A percentile compares a stretch with the other conserved stretches of the same genome.
phyloP scores from a whole-genome alignment of 2,113 vertebrate species.

The Nothocercus julius region DNA sequence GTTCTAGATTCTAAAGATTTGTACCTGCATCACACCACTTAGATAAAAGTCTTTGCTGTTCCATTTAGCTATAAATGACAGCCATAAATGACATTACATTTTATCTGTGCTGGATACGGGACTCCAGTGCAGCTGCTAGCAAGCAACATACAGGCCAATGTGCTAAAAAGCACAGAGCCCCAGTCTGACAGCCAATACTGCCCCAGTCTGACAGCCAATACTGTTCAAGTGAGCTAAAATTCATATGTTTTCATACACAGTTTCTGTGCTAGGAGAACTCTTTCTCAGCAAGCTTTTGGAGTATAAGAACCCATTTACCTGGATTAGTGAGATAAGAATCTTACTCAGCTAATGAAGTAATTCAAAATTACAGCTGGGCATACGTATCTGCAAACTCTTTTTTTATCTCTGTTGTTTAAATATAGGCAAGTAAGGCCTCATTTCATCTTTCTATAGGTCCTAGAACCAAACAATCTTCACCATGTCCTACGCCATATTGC shows the following conservation, averaged over 20 bases:
- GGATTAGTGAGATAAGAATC: not conserved
- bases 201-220: not conserved
- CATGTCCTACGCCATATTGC: not conserved
- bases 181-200: not conserved
- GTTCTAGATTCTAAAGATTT: not conserved
- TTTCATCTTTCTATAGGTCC: not conserved
- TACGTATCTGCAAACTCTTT: not conserved
- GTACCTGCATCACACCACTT: not conserved
- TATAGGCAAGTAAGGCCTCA: not conserved
- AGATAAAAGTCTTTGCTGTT: not conserved
- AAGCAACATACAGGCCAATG: not conserved
- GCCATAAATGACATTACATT: not conserved
- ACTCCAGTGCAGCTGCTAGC: not conserved
- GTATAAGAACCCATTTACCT: not conserved
- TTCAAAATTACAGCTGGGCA: not conserved
- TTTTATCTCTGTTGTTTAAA: not conserved
- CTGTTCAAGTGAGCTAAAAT: not conserved
- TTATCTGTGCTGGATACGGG: not conserved
- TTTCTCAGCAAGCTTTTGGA: not conserved
- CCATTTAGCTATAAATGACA: not conserved
- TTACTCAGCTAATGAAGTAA: not conserved
- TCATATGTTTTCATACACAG: not conserved
- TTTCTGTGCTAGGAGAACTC: not conserved
- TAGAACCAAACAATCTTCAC: not conserved
- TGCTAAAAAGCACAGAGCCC: not conserved